phyloP scores from a whole-genome alignment of 2,888 invertebrate genomes.

The Atethmia centrago region DNA sequence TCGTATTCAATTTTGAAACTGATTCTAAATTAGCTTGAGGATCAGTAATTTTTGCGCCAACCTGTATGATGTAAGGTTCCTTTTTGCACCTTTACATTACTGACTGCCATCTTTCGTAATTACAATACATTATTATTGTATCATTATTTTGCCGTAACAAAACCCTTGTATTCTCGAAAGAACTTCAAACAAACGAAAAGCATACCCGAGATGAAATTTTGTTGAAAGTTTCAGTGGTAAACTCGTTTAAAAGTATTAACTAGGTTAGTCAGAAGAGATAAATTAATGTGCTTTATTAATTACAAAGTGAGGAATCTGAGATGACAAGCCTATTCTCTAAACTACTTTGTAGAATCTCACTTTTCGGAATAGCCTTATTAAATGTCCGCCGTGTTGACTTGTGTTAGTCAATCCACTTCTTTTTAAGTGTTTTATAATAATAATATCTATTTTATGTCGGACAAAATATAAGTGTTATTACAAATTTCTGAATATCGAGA shows the following conservation, averaged over 20 bases:
- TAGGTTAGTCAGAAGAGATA: constrained; percentile 16
- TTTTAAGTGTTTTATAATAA: too few species aligned
- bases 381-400: not conserved
- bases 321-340: not conserved
- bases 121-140: not conserved
- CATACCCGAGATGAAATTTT: not conserved
- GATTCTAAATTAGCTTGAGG: not conserved
- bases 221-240: constrained; percentile 30
- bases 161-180: not conserved
- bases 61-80: not conserved
- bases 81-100: not conserved
- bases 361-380: too few species aligned
- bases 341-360: not conserved
- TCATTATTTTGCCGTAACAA: not conserved
- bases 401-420: too few species aligned
- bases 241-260: constrained; percentile 40
- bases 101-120: not conserved
- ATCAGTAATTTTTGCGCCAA: not conserved
- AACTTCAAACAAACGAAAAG: not conserved
- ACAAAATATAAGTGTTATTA: too few species aligned
- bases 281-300: constrained; percentile 12
- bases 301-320: constrained; percentile 16
- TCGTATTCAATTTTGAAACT: not conserved
- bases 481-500: too few species aligned
- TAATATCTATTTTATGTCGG: too few species aligned